These are phyloP conservation scores for Samia ricini DNA, from an alignment of 1,140 invertebrate genomes.

Conservation along the genomic window DNA sequence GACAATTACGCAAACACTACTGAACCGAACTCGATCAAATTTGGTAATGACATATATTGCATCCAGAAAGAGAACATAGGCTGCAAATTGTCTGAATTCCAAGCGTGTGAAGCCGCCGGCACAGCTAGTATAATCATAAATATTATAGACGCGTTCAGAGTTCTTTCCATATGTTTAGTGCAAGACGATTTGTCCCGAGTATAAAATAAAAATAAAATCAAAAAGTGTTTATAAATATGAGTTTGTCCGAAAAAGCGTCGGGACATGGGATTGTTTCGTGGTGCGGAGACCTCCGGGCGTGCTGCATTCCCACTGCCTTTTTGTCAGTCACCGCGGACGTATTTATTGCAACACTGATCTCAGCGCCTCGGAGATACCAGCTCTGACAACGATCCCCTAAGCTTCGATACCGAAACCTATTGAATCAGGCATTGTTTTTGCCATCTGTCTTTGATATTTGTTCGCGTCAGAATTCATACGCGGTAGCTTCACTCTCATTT, in stretches of 20 bases:
- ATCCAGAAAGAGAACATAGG: too few relatives aligned
- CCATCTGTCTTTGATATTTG: slow-evolving; percentile 41
- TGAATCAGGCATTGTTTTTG: slow-evolving; percentile 53
- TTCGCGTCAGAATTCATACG: slow-evolving; percentile 51
- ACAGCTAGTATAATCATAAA: too few relatives aligned
- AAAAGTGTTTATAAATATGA: slow-evolving; percentile 18
- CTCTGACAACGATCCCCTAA: slow-evolving; percentile 59
- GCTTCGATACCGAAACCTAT: slow-evolving; percentile 50
- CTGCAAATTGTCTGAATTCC: too few relatives aligned
- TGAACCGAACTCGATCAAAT: too few relatives aligned
- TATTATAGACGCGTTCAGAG: not conserved
- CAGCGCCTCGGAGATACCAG: slow-evolving; percentile 44
- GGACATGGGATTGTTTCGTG: slow-evolving; percentile 17
- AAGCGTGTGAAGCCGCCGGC: too few relatives aligned
- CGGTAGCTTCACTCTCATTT: slow-evolving; percentile 26
- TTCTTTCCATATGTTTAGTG: not conserved
- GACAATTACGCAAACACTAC: too few relatives aligned
- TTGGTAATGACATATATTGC: too few relatives aligned
- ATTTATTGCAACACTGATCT: slow-evolving; percentile 67
- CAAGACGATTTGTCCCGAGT: not conserved
- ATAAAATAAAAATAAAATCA: not conserved
- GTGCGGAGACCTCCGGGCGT: slow-evolving; percentile 61
- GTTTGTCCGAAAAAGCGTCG: slow-evolving; percentile 50
- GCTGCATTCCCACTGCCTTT: slow-evolving; percentile 65
- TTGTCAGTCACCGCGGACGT: slow-evolving; percentile 48